Evolutionary conservation across 2,888 invertebrate species (phyloP), one percentile per base, ranked within the genome.

Genomic region (Aspidapion aeneum): DNA sequence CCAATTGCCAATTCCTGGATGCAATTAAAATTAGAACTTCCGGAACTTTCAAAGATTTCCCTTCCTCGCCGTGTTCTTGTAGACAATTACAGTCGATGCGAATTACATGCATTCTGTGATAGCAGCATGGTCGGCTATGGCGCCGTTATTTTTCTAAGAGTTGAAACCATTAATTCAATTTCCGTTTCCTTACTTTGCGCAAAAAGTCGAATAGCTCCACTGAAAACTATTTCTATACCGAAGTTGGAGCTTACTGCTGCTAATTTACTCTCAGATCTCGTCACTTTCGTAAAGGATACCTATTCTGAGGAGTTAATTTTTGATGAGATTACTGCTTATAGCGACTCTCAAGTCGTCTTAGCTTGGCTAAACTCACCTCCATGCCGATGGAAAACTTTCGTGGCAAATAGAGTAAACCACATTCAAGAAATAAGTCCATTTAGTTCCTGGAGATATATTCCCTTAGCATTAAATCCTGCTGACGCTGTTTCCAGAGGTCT

Each of bases 241-340:
- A 49, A 51, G n/a, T 21, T 58, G 2, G 51, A 58, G 19, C 17
- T 58, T 12, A 54, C 58, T 17, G 58, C 50, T 54, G 58, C 50
- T 17, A 51, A 50, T 17, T 21, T 58, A 18, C 18, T 58, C n/a
- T 7, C 58, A 2, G 58, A 54, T 54, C 20, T 60, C 3, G 55
- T 57, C 19, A 16, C 51, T 51, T 55, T 62, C 12, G 48, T 59
- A 19, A 48, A 18, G 54, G 55, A 51, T 18, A 61, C 57, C 19
- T 55, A 58, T 54, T 60, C 57, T 5, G 68, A 68, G 50, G 55
- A 62, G 49, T 61, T 61, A 50, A 66, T 71, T 18, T 67, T 69
- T 58, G 52, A 58, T 7, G 35, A 51, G 1, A 21, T 58, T 12
- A 52, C 22, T 16, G 58, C 55, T 49, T 65, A 60, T 58, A 57